Evolutionary conservation across 2,888 invertebrate genomes (phyloP), one percentile per base, ranked within the genome.

Genomic region (Agonopterix arenella): DNA sequence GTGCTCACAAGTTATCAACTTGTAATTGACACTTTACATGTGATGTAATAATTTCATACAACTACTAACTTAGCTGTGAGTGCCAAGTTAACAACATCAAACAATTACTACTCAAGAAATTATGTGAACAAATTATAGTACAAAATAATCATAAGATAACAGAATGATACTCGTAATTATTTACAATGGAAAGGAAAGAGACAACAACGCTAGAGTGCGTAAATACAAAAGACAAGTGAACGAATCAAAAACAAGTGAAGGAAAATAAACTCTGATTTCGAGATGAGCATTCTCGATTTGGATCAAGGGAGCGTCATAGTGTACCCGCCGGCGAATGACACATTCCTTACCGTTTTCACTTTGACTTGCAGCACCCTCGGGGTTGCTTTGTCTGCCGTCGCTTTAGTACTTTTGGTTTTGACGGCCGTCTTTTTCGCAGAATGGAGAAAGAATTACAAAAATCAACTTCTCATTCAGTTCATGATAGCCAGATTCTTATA

Each of bases 361-460:
- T 60, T 79, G n/a, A 51, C 59, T 1, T 50, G 57, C 38, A 79
- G 80, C 51, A 64, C 81, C 0, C 13, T 80, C 10, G 88, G 85
- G 0, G 64, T 88, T 36, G 45, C 53, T 0, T 52, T 85, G 1
- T 80, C 81, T 1, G 52, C 64, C 0, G 47, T 59, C 4, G 76
- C 83, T 1, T 51, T 84, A n/a, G 9, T 65, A 0, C 55, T 85
- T 1, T 68, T 88, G 1, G 52, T 82, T 5, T 49, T 76, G 10
- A 88, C 86, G 0, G 80, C 84, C 0, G 40, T 60, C 0, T 53
- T 84, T 0, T 84, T 84, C 53, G 55, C 58, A 28, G 79, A 84
- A 69, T 88, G 88, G 88, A 76, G 88, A 48, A 57, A 60, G 1
- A 76, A 51, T 40, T 76, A 76, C 62, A 88, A 88, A 56, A 88